A percentile compares a stretch with the other conserved stretches of the same genome.
These are phyloP conservation scores for Hymenopus coronatus DNA, from an alignment of 2,888 invertebrate genomes.

Conservation along the genomic window DNA sequence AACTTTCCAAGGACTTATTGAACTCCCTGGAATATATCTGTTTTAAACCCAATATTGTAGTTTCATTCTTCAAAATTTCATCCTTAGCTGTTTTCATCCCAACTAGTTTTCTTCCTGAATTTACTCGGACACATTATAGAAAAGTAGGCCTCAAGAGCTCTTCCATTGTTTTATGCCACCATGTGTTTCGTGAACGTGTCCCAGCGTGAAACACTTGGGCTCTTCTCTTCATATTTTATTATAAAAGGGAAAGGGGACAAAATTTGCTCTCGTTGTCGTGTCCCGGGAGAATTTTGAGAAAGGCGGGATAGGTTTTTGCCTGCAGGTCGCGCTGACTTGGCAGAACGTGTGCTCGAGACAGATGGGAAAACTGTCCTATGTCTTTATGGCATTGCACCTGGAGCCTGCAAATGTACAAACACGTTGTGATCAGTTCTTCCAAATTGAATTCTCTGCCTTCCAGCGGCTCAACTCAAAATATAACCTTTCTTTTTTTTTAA, in stretches of 20 bases:
- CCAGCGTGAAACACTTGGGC: constrained; percentile 18
- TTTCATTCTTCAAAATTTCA: no score
- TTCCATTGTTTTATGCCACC: neutral
- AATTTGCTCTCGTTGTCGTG: constrained; percentile 7
- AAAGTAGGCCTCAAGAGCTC: neutral
- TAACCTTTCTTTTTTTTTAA: no score
- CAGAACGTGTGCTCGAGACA: neutral
- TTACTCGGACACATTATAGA: neutral
- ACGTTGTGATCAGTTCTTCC: no score
- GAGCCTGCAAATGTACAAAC: neutral
- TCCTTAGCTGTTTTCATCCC: no score
- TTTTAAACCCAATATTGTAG: no score
- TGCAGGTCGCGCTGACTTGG: neutral
- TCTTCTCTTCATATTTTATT: constrained; percentile 29
- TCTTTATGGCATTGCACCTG: neutral
- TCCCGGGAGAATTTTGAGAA: neutral
- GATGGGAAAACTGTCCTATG: neutral
- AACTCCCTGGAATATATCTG: no score
- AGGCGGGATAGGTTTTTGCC: neutral
- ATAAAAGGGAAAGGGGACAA: constrained; percentile 21
- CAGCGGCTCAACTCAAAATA: no score
- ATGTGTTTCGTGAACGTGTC: neutral
- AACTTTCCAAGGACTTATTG: no score
- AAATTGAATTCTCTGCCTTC: no score
- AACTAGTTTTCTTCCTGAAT: no score